Base-by-base conservation (phyloP, 2,797 vertebrate species). In the Danio kyathit region DNA sequence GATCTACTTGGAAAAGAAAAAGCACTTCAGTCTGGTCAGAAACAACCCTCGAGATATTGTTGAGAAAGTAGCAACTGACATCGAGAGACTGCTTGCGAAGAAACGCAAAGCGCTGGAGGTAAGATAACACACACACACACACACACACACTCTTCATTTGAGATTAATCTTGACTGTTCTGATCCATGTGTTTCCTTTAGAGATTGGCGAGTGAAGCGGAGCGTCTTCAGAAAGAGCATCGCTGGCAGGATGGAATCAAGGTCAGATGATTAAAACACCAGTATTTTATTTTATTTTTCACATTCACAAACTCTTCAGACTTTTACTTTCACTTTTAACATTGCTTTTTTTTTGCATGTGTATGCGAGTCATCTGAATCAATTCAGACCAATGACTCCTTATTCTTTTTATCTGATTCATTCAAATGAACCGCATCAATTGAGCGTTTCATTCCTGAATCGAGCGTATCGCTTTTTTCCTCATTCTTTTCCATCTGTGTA, bases 21-120 rank as follows among this genome's bases (percentile, higher is more conserved):
- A 96, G 81, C 94, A 95, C 60, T 99, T 98, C 80, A 97, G 95
- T 85, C 90, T 99, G 38, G 94, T 96, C 88, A 96, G 96, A 91
- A 99, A 98, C 9, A 95, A 96, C 64, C 96, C 98, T 14, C 94
- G 94, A 64, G 96, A 94, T 84, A 91, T 99, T 60, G 97, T 99
- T 90, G 96, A 99, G 90, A 98, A 96, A 82, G 98, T 99, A 17
- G 96, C 97, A 0, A 96, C 95, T 5, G 97, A 99, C 87, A 99
- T 99, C 0, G 97, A 99, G 91, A 97, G 92, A 66, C 96, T 99
- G 14, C 92, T 99, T 91, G 96, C 96, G 56, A 98, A 97, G 92
- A 99, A 99, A 88, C 96, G 97, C 82, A 96, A 95, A 91, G 98
- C 98, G 29, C 93, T 99, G 7, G 96, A 97, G 92, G 98, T 99